Evolutionary conservation across 2,113 vertebrate genomes (phyloP).

Genomic region (Spea bombifrons): DNA sequence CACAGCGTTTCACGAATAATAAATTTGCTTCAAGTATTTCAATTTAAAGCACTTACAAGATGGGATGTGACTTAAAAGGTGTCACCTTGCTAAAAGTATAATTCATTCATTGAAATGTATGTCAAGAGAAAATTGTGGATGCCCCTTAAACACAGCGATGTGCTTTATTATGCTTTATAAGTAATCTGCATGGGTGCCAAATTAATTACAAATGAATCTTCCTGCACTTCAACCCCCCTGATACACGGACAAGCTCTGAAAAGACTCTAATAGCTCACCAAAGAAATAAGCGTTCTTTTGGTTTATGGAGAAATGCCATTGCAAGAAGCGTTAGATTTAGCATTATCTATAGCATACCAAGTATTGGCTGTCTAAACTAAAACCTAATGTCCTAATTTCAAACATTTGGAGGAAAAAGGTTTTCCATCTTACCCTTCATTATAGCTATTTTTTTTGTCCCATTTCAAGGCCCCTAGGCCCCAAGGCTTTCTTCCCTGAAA

Average conservation of each 20-base stretch:
- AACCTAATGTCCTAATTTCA: too few species aligned
- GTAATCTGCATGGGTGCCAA: conserved; percentile 41
- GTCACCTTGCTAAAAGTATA: conserved; percentile 46
- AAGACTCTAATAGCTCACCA: conserved; percentile 32
- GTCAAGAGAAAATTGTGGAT: conserved; percentile 12
- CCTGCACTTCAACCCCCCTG: conserved; percentile 30
- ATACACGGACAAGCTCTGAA: conserved; percentile 38
- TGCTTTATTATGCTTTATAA: conserved; percentile 45
- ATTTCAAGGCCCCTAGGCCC: too few species aligned
- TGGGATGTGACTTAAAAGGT: conserved; percentile 64
- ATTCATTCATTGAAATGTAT: conserved; percentile 38
- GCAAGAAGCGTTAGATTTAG: not conserved
- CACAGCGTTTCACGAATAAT: conserved; percentile 69
- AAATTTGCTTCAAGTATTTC: conserved; percentile 70
- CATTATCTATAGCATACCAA: conserved; percentile 10
- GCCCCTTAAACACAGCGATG: conserved; percentile 24
- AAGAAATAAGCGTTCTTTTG: conserved; percentile 26
- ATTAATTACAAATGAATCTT: conserved; percentile 47
- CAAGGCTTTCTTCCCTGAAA: too few species aligned
- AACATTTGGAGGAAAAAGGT: too few species aligned
- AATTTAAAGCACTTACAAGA: conserved; percentile 72
- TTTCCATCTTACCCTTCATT: too few species aligned
- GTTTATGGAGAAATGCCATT: conserved; percentile 10
- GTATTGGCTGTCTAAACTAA: not conserved
- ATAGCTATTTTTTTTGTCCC: too few species aligned